Percentiles rank a stretch among this genome's conserved stretches.
These are phyloP conservation scores for Hydrotaea diabolus DNA, from an alignment of 2,888 invertebrate species.

Conservation along the genomic window DNA sequence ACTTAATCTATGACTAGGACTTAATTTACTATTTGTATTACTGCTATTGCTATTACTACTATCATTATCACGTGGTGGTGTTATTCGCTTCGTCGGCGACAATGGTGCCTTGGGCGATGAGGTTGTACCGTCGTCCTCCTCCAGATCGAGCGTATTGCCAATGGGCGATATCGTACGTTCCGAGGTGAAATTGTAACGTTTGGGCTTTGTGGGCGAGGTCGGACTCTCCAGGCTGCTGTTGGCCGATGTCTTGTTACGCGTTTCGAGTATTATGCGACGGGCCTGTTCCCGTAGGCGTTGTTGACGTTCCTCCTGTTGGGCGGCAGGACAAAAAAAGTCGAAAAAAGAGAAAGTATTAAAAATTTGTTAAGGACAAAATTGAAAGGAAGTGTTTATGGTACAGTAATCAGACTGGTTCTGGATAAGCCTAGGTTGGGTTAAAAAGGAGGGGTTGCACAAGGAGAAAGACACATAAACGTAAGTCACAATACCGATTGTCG, in stretches of 20 bases:
- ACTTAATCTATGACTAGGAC: slow-evolving; percentile 81
- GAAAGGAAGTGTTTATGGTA: too few species aligned
- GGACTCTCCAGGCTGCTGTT: slow-evolving; percentile 76
- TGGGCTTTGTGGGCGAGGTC: slow-evolving; percentile 78
- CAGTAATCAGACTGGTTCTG: too few species aligned
- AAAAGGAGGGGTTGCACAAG: too few species aligned
- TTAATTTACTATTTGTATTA: slow-evolving; percentile 71
- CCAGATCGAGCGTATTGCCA: slow-evolving; percentile 75
- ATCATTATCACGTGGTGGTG: slow-evolving; percentile 78
- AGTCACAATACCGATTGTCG: too few species aligned
- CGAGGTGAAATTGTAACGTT: slow-evolving; percentile 79
- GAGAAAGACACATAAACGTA: too few species aligned
- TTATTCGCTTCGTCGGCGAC: slow-evolving; percentile 77
- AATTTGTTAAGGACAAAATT: not conserved
- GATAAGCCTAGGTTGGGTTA: too few species aligned
- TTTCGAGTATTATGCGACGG: slow-evolving; percentile 93
- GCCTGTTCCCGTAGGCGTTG: slow-evolving; percentile 93
- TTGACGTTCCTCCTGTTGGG: slow-evolving; percentile 89
- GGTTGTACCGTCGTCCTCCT: slow-evolving; percentile 71
- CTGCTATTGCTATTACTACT: slow-evolving; percentile 50
- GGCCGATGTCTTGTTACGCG: slow-evolving; percentile 82
- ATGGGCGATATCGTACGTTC: slow-evolving; percentile 81
- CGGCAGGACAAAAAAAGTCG: too few species aligned
- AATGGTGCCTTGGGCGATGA: slow-evolving; percentile 70
- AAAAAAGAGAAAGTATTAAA: not conserved